phyloP scores from a whole-genome alignment of 2,113 vertebrate genomes.

The Conger conger region DNA sequence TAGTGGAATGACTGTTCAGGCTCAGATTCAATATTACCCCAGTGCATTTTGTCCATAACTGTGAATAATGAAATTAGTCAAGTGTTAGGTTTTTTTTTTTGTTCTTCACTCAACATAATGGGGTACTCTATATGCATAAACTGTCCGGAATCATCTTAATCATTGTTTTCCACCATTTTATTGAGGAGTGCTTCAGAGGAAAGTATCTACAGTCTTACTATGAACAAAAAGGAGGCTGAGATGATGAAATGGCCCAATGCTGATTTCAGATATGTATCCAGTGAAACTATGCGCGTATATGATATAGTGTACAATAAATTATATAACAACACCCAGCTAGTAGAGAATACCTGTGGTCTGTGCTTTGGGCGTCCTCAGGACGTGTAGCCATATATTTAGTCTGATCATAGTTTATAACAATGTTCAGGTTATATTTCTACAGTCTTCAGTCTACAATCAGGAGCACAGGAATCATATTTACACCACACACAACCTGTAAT shows the following conservation, averaged over 20 bases:
- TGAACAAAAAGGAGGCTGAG: neutral
- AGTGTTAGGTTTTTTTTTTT: neutral
- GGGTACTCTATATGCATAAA: neutral
- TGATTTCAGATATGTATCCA: neutral
- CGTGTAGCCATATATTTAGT: neutral
- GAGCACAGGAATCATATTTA: neutral
- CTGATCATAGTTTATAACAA: neutral
- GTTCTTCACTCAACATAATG: neutral
- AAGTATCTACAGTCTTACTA: neutral
- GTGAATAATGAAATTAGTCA: neutral
- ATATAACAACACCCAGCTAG: neutral
- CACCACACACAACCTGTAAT: neutral
- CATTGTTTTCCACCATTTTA: neutral
- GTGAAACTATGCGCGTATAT: neutral
- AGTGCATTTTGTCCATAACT: neutral
- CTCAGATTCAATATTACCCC: neutral
- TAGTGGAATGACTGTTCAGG: neutral
- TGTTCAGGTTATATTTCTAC: neutral
- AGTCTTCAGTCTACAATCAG: neutral
- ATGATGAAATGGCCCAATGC: neutral
- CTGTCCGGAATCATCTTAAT: neutral
- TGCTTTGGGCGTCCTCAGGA: too few species aligned
- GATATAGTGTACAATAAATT: neutral
- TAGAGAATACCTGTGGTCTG: too few species aligned
- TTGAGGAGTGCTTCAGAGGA: neutral